Base-by-base conservation (phyloP, 2,113 vertebrate genomes). In the Bujurquina vittata region DNA sequence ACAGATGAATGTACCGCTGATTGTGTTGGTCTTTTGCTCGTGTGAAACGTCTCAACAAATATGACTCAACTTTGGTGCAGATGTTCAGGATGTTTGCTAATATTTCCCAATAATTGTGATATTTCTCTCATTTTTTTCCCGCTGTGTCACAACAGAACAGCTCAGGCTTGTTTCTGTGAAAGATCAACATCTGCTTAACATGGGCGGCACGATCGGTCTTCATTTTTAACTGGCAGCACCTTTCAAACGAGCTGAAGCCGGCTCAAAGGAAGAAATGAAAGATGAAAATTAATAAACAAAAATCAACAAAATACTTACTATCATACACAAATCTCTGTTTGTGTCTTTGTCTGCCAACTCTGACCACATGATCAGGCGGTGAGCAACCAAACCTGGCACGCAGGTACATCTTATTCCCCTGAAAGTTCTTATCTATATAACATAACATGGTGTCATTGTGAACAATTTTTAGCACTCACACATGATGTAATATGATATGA, bases 211-310 rank as follows among this genome's bases (percentile, higher is more conserved):
- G 52, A 52, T 52, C 65, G 1, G 26, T 56, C 10, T 56, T 22
- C 4, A 11, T 56, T 69, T 49, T 69, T 23, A 40, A 10, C 43
- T 65, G 7, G 49, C 23, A 72, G 5, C 67, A 54, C 43, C 20
- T n/a, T 10, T 55, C 20, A 72, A 54, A 72, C 17, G 31, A 72
- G 43, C 46, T 1, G 0, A 29, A 72, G 1, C 31, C 46, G 31
- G 46, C n/a, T 72, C 31, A 54, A 10, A 72, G 10, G 46, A 33
- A 54, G 33, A 33, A 72, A 31, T 12, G 54, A 54, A 54, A 2
- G 0, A 52, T 31, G 29, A 69, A 52, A 0, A 10, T 69, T 69
- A 0, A 69, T 67, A 49, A 49, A 69, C 23, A 29, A 69, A 69
- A 29, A 49, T 20, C 43, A 69, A 18, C 65, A 69, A 20, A 49